Evolutionary conservation across 1,140 invertebrate species (phyloP).

Genomic region (Lycorma delicatula): DNA sequence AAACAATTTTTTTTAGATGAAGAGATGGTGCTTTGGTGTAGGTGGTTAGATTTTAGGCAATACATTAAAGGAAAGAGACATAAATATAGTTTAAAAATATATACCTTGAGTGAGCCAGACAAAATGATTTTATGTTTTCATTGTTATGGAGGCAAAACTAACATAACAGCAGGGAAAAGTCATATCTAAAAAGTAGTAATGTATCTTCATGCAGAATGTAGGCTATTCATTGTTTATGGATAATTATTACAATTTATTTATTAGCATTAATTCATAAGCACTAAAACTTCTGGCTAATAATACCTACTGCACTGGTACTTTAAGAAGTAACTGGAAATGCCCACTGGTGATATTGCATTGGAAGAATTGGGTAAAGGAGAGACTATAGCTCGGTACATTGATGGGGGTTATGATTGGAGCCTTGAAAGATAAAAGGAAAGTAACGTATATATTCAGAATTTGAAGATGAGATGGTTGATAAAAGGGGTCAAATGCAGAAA

Average conservation of each 20-base stretch:
- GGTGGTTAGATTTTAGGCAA: conserved; percentile 32
- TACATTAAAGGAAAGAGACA: conserved; percentile 31
- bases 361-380: conserved; percentile 37
- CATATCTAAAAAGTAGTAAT: background rate
- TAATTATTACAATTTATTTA: too few relatives aligned
- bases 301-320: conserved; percentile 40
- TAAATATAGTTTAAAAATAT: conserved; percentile 33
- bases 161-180: conserved; percentile 9
- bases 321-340: conserved; percentile 35
- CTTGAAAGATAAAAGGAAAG: conserved; percentile 38
- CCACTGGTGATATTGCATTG: conserved; percentile 32
- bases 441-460: conserved; percentile 16
- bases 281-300: conserved; percentile 36
- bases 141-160: conserved; percentile 12
- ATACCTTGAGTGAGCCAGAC: conserved; percentile 26
- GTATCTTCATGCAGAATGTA: background rate
- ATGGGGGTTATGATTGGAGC: conserved; percentile 36
- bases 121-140: conserved; percentile 9
- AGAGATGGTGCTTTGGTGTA: conserved; percentile 31
- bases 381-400: conserved; percentile 30
- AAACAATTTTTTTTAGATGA: conserved; percentile 28
- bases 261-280: conserved; percentile 37
- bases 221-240: conserved; percentile 21
- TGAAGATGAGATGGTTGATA: background rate
- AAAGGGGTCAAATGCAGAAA: background rate